Evolutionary conservation across 2,113 vertebrate genomes (phyloP).

Genomic region (Saimiri boliviensis): DNA sequence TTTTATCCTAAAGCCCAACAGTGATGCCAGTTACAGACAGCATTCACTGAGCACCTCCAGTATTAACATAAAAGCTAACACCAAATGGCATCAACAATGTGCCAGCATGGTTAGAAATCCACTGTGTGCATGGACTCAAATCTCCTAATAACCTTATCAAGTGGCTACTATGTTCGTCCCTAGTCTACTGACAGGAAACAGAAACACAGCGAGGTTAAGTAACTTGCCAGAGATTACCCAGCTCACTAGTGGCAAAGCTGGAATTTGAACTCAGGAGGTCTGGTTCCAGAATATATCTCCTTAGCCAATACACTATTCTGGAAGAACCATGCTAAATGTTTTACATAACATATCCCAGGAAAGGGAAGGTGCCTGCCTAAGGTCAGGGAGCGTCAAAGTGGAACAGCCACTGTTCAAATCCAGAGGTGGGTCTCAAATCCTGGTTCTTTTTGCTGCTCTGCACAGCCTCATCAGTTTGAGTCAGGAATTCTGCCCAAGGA

Average conservation of each 20-base stretch:
- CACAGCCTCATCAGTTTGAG: background rate
- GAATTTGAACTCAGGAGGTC: background rate
- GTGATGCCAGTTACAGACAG: background rate
- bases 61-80: background rate
- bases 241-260: background rate
- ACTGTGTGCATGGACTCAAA: background rate
- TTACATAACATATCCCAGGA: background rate
- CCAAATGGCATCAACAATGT: background rate
- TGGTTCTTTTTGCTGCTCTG: background rate
- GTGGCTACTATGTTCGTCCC: background rate
- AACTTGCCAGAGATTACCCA: background rate
- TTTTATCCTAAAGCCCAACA: background rate
- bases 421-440: background rate
- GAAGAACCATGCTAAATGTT: background rate
- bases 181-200: background rate
- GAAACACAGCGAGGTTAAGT: background rate
- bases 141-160: background rate
- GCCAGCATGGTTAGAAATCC: background rate
- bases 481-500: background rate
- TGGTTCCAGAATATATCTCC: background rate
- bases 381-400: background rate
- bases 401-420: background rate
- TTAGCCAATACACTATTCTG: background rate
- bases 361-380: background rate
- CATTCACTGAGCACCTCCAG: background rate